Conservation (phyloP, 2,888 invertebrate genomes). For the Drosophila anceps region DNA sequence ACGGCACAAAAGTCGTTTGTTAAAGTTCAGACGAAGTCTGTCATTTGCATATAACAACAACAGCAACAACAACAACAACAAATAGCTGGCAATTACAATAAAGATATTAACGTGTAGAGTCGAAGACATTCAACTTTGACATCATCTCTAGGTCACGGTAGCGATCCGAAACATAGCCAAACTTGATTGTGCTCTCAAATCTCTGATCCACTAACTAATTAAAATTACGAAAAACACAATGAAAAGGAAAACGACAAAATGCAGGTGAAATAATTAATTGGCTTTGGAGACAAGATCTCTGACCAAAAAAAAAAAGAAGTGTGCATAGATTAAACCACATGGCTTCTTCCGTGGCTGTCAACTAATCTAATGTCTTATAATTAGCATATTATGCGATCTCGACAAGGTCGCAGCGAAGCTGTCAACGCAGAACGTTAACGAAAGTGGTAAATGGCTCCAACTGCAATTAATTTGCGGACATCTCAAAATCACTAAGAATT, state of each 20-base stretch:
- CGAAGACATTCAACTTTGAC: constrained; percentile 78
- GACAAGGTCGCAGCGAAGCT: constrained; percentile 63
- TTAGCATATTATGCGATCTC: constrained; percentile 46
- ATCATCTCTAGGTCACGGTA: constrained; percentile 75
- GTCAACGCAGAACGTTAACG: constrained; percentile 57
- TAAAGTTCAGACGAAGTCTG: constrained; percentile 68
- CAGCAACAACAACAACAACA: constrained; percentile 24
- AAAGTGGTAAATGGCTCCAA: constrained; percentile 67
- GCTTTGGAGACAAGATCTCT: constrained; percentile 35
- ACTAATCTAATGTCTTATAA: constrained; percentile 49
- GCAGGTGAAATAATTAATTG: constrained; percentile 54
- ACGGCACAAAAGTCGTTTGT: constrained; percentile 39
- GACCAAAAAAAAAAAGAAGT: constrained; percentile 13
- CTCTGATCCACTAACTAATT: constrained; percentile 42
- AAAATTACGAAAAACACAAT: constrained; percentile 23
- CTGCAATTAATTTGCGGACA: constrained; percentile 66
- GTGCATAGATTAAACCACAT: constrained; percentile 41
- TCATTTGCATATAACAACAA: constrained; percentile 38
- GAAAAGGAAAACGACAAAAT: constrained; percentile 30
- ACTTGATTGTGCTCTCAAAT: constrained; percentile 25
- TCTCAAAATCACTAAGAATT: constrained; percentile 39
- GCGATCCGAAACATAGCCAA: constrained; percentile 20
- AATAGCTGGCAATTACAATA: constrained; percentile 53
- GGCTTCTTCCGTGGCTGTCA: constrained; percentile 45
- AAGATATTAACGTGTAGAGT: constrained; percentile 62